Evolutionary conservation across 2,888 invertebrate genomes (phyloP).

Genomic region (Brachyptera risi): DNA sequence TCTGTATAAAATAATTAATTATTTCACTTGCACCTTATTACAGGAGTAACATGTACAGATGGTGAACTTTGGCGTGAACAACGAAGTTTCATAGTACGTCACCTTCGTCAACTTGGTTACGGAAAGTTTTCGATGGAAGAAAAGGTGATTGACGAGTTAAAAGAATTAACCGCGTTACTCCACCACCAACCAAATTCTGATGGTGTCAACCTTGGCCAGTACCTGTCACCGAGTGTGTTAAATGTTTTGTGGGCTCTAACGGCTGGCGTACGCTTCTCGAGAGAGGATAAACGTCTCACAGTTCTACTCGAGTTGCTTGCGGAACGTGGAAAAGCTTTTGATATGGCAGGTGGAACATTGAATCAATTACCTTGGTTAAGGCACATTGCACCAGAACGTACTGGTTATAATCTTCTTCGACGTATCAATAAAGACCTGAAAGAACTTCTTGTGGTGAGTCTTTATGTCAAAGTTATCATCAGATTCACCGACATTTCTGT

Average conservation of each 20-base stretch:
- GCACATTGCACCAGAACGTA: conserved; percentile 55
- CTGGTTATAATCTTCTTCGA: conserved; percentile 57
- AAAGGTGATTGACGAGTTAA: conserved; percentile 53
- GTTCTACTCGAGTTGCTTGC: conserved; percentile 49
- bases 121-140: conserved; percentile 53
- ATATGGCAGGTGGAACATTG: conserved; percentile 56
- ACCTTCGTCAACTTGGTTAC: conserved; percentile 53
- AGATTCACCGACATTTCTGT: neutral
- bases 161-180: conserved; percentile 32
- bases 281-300: conserved; percentile 45
- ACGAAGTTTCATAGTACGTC: conserved; percentile 51
- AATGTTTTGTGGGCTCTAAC: conserved; percentile 63
- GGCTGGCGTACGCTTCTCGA: conserved; percentile 48
- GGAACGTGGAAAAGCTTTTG: conserved; percentile 52
- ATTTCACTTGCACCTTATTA: neutral
- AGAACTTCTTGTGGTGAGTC: no score
- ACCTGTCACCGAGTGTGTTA: conserved; percentile 54
- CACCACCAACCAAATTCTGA: neutral
- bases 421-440: conserved; percentile 54
- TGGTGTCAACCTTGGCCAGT: neutral
- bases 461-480: conserved; percentile 45
- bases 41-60: conserved; percentile 59
- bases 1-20: no score
- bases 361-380: conserved; percentile 60
- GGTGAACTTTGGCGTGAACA: conserved; percentile 55